These are phyloP conservation scores for Cardiocondyla obscurior DNA, from an alignment of 1,140 invertebrate genomes.

Conservation along the genomic window DNA sequence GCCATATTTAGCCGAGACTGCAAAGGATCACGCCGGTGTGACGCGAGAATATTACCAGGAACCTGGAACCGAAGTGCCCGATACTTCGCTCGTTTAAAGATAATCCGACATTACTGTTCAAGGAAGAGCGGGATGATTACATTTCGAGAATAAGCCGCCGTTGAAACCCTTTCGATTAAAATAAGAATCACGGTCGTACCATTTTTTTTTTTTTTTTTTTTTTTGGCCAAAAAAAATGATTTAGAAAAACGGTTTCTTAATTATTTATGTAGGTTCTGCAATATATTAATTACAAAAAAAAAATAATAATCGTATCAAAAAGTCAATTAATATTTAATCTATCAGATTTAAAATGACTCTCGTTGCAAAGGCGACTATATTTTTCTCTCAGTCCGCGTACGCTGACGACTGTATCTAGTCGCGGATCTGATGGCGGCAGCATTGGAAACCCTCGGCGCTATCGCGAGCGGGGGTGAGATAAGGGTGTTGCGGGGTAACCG, in stretches of 20 bases:
- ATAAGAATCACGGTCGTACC: neutral
- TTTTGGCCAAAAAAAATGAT: too few relatives aligned
- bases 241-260: too few relatives aligned
- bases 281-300: too few relatives aligned
- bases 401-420: conserved; percentile 37
- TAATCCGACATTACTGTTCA: neutral
- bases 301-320: too few relatives aligned
- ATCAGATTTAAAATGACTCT: too few relatives aligned
- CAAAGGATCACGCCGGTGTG: neutral
- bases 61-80: neutral
- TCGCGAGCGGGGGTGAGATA: neutral
- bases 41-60: neutral
- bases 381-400: too few relatives aligned
- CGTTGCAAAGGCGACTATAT: too few relatives aligned
- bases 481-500: neutral
- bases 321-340: too few relatives aligned
- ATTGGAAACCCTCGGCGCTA: conserved; percentile 50
- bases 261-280: too few relatives aligned
- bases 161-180: neutral
- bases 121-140: neutral
- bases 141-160: neutral
- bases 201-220: too few relatives aligned
- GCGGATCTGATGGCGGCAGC: conserved; percentile 30
- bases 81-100: conserved; percentile 19
- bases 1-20: conserved; percentile 44